Evolutionary conservation across 2,113 vertebrate species (phyloP), one percentile per base, ranked within the genome.

Genomic region (Dromas ardeola): DNA sequence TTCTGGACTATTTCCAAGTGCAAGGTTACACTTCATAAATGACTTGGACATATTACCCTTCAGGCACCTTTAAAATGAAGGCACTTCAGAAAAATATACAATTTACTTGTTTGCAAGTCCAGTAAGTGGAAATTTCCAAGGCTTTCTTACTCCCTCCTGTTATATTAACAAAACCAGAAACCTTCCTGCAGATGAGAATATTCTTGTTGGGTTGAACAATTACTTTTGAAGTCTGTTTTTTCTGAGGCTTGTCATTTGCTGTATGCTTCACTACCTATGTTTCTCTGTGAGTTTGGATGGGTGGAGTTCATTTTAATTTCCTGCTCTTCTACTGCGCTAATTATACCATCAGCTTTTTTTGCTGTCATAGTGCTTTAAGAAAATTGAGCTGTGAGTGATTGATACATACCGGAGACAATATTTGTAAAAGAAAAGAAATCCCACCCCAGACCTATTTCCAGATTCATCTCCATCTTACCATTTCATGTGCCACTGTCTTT

Each of bases 291-390:
- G 67, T 71, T 34, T 76, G 49, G 43, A 73, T 77, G 72, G 62
- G 86, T 86, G 83, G 87, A 76, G 84, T 77, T 92, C 6, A 34
- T 72, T 93, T 91, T 59, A 26, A 56, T 93, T 96, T 97, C 88
- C 85, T 96, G 72, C 59, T 66, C 22, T 53, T 91, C 62, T 43
- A 49, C 62, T 42, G 43, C 66, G 43, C 36, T 73, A 43, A 43
- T 82, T 72, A 76, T 50, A 74, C 25, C 71, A 36, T 47, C 67
- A 77, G 25, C 36, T 43, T 55, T 63, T 78, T 47, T 80, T 42
- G 5, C 36, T 53, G 43, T 73, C 30, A 26, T 15, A 32, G 29
- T 30, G 10, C 38, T 78, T 93, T 65, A 83, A 91, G 49, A 40
- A 81, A 93, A 91, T 49, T 52, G 12, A 96, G 90, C 43, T 55